phyloP scores from a whole-genome alignment of 2,797 vertebrate genomes.

The Catharus ustulatus region DNA sequence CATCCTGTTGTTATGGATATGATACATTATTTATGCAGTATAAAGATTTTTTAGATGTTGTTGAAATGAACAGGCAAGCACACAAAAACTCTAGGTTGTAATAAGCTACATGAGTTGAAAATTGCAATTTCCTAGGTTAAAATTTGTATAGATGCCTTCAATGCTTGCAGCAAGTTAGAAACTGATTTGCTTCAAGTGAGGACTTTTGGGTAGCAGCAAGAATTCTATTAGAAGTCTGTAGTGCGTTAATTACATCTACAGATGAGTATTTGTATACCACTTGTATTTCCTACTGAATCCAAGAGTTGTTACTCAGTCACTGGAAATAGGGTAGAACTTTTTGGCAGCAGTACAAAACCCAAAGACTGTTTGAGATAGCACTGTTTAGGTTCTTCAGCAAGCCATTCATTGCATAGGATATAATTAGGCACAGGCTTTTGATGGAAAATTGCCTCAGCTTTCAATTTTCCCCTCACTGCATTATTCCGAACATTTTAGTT shows the following conservation, averaged over 20 bases:
- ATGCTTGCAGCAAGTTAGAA: not conserved
- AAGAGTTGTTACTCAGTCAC: not conserved
- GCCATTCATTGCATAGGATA: not conserved
- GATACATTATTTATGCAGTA: slow-evolving; percentile 38
- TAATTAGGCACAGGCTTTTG: not conserved
- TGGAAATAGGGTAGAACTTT: not conserved
- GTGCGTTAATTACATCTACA: not conserved
- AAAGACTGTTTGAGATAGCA: not conserved
- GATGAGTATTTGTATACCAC: not conserved
- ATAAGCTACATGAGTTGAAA: slow-evolving; percentile 3
- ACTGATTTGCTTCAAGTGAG: not conserved
- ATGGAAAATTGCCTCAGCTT: not conserved
- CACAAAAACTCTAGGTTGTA: not conserved
- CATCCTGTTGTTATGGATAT: slow-evolving; percentile 10
- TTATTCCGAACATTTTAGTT: not conserved
- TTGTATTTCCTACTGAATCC: not conserved
- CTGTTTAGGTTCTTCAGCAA: not conserved
- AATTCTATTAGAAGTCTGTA: not conserved
- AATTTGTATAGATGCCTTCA: not conserved
- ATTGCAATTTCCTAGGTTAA: not conserved
- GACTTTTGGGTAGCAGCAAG: rapidly evolving
- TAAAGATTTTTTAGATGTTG: slow-evolving; percentile 38
- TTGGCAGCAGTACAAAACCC: not conserved
- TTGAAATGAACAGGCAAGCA: not conserved
- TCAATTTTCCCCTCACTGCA: not conserved